Evolutionary conservation across 2,888 invertebrate genomes (phyloP), one percentile per base, ranked within the genome.

Genomic region (Criorhina ranunculi): DNA sequence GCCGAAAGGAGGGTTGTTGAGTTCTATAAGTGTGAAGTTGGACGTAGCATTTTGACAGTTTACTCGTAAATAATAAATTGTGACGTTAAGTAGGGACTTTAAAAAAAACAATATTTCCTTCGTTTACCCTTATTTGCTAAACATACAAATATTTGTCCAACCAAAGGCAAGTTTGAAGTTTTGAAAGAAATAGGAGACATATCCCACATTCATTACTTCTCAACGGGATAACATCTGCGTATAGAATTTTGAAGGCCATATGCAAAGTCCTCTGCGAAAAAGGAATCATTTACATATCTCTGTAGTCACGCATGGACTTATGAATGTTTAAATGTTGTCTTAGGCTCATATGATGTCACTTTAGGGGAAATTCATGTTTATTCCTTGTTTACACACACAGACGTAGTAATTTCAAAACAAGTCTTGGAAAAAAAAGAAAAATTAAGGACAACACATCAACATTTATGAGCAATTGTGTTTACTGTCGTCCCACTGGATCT

Each of bases 391-490:
- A 15, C 15, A 42, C 12, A 15, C 15, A 24, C 24, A 24, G 24
- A 24, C 24, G 24, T 24, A 42, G 42, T 42, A 15, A 15, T 42
- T 42, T 42, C 15, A 42, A 46, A 19, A 9, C 19, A 19, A 19
- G 46, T 46, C 46, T 19, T 46, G 46, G 17, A 3, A 17, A 5
- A 15, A 15, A 5, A 42, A 7, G 7, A 44, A 44, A 17, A 19
- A 17, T 0, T 1, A 8, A 42, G 9, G 12, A 8, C 1, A 44
- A 7, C 8, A 9, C 46, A 46, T 19, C 19, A 19, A 19, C 19
- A 46, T 46, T 46, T 46, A 46, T 19, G 46, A 19, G 46, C 46
- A 46, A 46, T 46, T 46, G 46, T 46, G 46, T 46, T 46, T 17
- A 46, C 46, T 46, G 46, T 46, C 11, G 2, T 46, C 46, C 11